Evolutionary conservation across 2,888 invertebrate genomes (phyloP).

Genomic region (Chrysolina americana): DNA sequence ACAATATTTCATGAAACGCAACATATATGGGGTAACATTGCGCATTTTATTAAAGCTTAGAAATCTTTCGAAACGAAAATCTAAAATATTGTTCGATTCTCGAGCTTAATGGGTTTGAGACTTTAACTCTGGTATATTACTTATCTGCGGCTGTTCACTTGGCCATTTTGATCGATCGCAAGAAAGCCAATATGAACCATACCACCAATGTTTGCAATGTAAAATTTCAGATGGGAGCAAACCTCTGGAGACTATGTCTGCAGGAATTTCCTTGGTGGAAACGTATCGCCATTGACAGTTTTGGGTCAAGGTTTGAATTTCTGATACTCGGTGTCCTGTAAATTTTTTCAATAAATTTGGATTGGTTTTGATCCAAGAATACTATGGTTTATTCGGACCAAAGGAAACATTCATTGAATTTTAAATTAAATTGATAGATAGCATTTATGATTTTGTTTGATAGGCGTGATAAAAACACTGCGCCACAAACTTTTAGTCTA

Average conservation of each 20-base stretch:
- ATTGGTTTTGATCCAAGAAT: slow-evolving; percentile 34
- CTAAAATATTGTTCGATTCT: neutral
- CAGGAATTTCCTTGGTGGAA: slow-evolving; percentile 46
- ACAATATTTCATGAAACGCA: slow-evolving; percentile 16
- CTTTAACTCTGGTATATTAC: slow-evolving; percentile 25
- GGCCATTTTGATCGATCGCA: slow-evolving; percentile 17
- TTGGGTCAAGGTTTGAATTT: slow-evolving; percentile 44
- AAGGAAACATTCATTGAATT: neutral
- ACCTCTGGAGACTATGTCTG: slow-evolving; percentile 42
- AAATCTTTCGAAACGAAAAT: slow-evolving; percentile 16
- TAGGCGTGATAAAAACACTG: slow-evolving; percentile 23
- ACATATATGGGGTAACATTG: slow-evolving; percentile 6
- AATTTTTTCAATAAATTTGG: slow-evolving; percentile 48
- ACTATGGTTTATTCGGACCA: neutral
- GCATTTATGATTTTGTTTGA: slow-evolving; percentile 2
- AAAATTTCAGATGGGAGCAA: slow-evolving; percentile 11
- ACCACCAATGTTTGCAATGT: slow-evolving; percentile 39
- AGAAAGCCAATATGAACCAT: slow-evolving; percentile 37
- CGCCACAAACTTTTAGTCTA: slow-evolving; percentile 29
- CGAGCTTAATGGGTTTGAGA: neutral
- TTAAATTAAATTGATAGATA: slow-evolving; percentile 6
- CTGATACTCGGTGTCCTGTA: slow-evolving; percentile 41
- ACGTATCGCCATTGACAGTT: no score
- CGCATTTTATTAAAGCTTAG: neutral
- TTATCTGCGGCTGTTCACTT: neutral